A percentile compares a stretch with the other conserved stretches of the same genome.
phyloP scores from a whole-genome alignment of 2,113 vertebrate species.

The Barbus barbus region DNA sequence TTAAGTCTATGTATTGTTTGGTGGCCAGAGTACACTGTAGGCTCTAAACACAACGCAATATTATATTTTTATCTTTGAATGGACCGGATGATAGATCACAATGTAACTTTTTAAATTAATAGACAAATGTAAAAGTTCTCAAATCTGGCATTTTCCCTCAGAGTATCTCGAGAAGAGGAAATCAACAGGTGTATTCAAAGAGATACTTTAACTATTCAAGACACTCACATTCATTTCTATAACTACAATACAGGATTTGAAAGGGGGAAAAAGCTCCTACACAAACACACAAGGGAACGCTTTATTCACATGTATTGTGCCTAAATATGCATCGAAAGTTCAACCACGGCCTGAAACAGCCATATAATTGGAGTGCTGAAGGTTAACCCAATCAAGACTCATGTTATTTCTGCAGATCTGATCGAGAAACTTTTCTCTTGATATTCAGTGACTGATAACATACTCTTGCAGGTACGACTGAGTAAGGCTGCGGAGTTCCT shows the following conservation, averaged over 20 bases:
- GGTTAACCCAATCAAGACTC: constrained; percentile 1
- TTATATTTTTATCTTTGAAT: constrained; percentile 20
- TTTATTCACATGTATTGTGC: constrained; percentile 38
- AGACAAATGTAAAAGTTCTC: neutral
- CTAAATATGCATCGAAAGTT: constrained; percentile 16
- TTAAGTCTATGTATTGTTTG: neutral
- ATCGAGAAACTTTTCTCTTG: neutral
- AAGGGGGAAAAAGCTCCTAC: constrained; percentile 11
- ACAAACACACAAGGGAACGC: constrained; percentile 46
- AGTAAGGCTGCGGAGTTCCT: constrained; percentile 90
- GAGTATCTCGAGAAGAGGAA: neutral
- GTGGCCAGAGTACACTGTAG: neutral
- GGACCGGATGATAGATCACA: constrained; percentile 2
- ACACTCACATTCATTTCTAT: constrained; percentile 37
- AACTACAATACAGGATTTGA: constrained; percentile 38
- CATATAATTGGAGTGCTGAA: constrained; percentile 7
- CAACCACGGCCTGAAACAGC: constrained; percentile 32
- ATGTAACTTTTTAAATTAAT: neutral
- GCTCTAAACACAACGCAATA: too few relatives aligned
- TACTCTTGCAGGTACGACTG: constrained; percentile 89
- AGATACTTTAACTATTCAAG: constrained; percentile 54
- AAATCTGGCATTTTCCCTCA: neutral
- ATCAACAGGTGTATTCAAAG: constrained; percentile 45
- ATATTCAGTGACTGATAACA: constrained; percentile 74
- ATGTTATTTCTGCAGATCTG: neutral